Evolutionary conservation across 2,888 invertebrate genomes (phyloP).

Genomic region (Trissolcus japonicus): DNA sequence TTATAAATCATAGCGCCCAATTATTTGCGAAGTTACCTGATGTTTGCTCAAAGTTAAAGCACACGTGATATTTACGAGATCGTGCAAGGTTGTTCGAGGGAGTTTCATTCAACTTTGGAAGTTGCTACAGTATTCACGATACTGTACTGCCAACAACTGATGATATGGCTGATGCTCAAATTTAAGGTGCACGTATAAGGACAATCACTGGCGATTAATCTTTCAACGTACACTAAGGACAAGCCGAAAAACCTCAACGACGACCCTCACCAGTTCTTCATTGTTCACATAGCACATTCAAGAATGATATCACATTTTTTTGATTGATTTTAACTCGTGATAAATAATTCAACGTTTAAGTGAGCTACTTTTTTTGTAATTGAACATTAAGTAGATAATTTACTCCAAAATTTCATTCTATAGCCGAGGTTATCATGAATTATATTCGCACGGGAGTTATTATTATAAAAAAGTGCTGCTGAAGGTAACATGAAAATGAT

Average conservation of each 20-base stretch:
- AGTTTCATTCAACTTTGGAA: conserved; percentile 27
- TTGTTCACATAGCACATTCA: no score
- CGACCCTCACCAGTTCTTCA: neutral
- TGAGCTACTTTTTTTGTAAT: no score
- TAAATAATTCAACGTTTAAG: no score
- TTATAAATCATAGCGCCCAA: conserved; percentile 33
- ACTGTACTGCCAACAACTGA: neutral
- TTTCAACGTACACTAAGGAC: conserved; percentile 5
- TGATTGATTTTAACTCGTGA: no score
- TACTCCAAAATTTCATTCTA: no score
- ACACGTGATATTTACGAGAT: conserved; percentile 32
- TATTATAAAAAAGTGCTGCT: no score
- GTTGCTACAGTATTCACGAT: conserved; percentile 34
- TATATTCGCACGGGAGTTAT: no score
- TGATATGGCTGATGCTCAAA: conserved; percentile 28
- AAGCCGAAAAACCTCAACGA: neutral
- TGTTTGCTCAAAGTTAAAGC: conserved; percentile 32
- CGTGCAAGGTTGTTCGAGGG: conserved; percentile 24
- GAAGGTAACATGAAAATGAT: no score
- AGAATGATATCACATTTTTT: no score
- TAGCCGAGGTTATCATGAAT: no score
- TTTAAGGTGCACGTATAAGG: conserved; percentile 26
- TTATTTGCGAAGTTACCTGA: conserved; percentile 22
- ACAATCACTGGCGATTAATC: conserved; percentile 35
- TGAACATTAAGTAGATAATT: neutral